Base-by-base conservation (phyloP, 2,888 invertebrate species). In the Lutraria lutraria region DNA sequence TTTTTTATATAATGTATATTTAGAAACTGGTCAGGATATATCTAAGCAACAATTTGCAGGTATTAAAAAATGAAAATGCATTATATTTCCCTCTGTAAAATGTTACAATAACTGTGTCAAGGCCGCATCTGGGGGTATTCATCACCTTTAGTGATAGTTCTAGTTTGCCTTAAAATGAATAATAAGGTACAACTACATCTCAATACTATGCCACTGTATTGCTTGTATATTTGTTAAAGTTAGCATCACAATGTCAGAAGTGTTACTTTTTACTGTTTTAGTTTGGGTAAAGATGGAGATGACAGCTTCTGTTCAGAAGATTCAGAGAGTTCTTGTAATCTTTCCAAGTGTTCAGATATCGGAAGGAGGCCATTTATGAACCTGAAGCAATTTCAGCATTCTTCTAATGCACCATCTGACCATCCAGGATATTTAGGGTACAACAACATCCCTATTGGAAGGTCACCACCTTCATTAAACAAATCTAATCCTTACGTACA, bases 301-400 rank as follows among this genome's bases (percentile, higher is more conserved):
- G 19, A 8, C 34, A 76, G 76, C 31, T 76, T 34, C 19, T 34
- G 16, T 34, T 76, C 76, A 0, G 76, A 76, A 31, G 76, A 76
- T 21, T 76, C 76, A 8, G 76, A 76, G 76, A 34, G 76, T 76
- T 12, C 76, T 31, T 76, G 76, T 76, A 31, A 76, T 76, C 76
- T 76, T 0, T 34, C 76, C 4, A 76, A 34, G 34, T 34, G 31
- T 76, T 4, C 63, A 16, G 34, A 76, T 31, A 0, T 21, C 16
- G 34, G 76, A 3, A 76, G 31, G 34, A 76, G 25, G 15, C 76
- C 76, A 19, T 76, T 31, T 19, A 76, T 76, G 29, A 34, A 76
- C 76, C 0, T 76, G 29, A 76, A 76, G 31, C 76, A 76, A 34
- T 68, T 25, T 68, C 63, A 21, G n/a, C 76, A 76, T 19, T 6